These are phyloP conservation scores for Buphagus erythrorhynchus DNA, from an alignment of 2,797 vertebrate species.

Conservation along the genomic window DNA sequence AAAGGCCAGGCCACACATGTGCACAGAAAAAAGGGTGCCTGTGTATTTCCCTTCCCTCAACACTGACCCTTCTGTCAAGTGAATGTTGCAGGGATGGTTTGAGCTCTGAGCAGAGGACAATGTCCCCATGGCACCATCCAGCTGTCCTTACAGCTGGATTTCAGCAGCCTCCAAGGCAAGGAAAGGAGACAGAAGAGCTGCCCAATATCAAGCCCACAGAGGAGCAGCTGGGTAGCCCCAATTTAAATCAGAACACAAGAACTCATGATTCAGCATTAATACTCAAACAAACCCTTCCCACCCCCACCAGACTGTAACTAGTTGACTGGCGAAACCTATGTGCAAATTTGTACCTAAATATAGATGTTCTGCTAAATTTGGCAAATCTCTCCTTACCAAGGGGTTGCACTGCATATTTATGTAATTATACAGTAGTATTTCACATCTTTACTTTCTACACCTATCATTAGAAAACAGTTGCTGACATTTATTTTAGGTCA, in stretches of 20 bases:
- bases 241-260: background rate
- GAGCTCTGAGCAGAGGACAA: background rate
- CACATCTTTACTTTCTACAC: conserved; percentile 33
- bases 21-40: background rate
- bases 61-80: background rate
- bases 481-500: conserved; percentile 40
- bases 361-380: conserved; percentile 14
- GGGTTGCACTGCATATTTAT: background rate
- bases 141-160: background rate
- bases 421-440: conserved; percentile 24
- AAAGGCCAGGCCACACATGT: background rate
- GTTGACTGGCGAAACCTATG: background rate
- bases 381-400: background rate
- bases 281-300: background rate
- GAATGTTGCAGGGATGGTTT: accelerated
- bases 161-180: background rate
- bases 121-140: background rate
- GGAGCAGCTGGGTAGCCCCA: background rate
- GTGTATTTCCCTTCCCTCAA: background rate
- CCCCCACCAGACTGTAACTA: background rate
- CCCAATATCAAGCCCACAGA: accelerated
- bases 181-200: background rate
- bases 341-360: conserved; percentile 37
- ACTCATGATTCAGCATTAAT: background rate
- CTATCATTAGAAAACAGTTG: conserved; percentile 29